phyloP scores from a whole-genome alignment of 2,797 vertebrate species.

The Platyrinchus mystaceus region DNA sequence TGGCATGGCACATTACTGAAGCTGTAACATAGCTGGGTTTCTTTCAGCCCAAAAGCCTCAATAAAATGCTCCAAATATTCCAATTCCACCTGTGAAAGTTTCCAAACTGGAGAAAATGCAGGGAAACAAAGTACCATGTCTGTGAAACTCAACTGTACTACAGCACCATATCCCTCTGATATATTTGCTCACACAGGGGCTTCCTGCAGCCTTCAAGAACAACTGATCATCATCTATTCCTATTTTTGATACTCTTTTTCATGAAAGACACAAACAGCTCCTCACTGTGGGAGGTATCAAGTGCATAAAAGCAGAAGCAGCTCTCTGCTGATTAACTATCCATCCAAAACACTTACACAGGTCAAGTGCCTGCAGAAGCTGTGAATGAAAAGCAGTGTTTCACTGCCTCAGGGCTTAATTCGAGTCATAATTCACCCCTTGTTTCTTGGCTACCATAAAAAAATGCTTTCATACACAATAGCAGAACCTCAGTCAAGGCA shows the following conservation, averaged over 20 bases:
- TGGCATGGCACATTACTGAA: not conserved
- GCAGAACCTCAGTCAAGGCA: not conserved
- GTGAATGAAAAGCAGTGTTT: not conserved
- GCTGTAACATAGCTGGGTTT: not conserved
- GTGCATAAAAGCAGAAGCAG: not conserved
- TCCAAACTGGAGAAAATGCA: not conserved
- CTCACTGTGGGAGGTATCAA: not conserved
- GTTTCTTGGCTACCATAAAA: not conserved
- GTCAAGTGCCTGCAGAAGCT: conserved; percentile 15
- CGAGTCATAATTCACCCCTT: not conserved
- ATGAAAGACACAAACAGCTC: not conserved
- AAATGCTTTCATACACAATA: not conserved
- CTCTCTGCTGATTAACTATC: not conserved
- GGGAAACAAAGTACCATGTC: not conserved
- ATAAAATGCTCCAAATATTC: not conserved
- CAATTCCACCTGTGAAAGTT: not conserved
- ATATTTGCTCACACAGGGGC: not conserved
- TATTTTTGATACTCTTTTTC: not conserved
- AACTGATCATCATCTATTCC: not conserved
- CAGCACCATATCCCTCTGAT: not conserved
- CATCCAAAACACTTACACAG: not conserved
- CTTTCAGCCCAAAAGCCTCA: not conserved
- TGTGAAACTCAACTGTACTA: not conserved
- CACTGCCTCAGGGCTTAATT: not conserved
- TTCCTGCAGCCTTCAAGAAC: not conserved